A percentile compares a stretch with the other conserved stretches of the same genome.
phyloP scores from a whole-genome alignment of 2,888 invertebrate genomes.

The Balanococcus diminutus region DNA sequence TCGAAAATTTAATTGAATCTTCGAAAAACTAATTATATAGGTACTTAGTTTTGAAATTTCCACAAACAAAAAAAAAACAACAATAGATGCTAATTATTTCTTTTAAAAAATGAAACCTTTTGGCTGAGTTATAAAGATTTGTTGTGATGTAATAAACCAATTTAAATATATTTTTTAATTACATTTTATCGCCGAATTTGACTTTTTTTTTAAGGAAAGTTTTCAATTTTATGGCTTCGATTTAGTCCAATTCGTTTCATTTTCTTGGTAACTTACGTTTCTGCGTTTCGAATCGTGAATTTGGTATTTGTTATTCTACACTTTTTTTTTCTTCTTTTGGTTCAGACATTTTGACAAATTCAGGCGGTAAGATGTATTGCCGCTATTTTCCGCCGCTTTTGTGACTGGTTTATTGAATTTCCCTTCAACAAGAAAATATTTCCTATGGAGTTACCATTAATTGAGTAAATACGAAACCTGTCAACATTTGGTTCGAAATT shows the following conservation, averaged over 20 bases:
- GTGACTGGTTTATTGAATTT: conserved; percentile 18
- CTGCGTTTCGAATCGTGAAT: background rate
- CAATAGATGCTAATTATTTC: no score
- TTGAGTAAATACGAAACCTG: conserved; percentile 36
- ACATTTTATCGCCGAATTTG: no score
- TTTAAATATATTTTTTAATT: no score
- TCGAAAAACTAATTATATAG: background rate
- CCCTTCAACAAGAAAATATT: background rate
- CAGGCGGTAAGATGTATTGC: background rate
- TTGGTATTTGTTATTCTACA: background rate
- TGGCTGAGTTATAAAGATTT: no score
- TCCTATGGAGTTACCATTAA: conserved; percentile 9
- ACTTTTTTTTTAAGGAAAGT: no score
- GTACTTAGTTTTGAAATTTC: no score
- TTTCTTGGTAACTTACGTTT: background rate
- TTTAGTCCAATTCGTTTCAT: background rate
- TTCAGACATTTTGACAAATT: conserved; percentile 9
- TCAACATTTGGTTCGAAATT: background rate
- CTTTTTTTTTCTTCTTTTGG: no score
- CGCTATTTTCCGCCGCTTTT: background rate
- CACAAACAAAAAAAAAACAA: no score
- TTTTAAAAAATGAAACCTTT: no score
- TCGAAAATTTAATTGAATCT: background rate
- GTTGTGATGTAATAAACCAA: no score
- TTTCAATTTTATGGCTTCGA: no score